These are phyloP conservation scores for Rhynchotus rufescens DNA, from an alignment of 2,797 vertebrate genomes.

Conservation along the genomic window DNA sequence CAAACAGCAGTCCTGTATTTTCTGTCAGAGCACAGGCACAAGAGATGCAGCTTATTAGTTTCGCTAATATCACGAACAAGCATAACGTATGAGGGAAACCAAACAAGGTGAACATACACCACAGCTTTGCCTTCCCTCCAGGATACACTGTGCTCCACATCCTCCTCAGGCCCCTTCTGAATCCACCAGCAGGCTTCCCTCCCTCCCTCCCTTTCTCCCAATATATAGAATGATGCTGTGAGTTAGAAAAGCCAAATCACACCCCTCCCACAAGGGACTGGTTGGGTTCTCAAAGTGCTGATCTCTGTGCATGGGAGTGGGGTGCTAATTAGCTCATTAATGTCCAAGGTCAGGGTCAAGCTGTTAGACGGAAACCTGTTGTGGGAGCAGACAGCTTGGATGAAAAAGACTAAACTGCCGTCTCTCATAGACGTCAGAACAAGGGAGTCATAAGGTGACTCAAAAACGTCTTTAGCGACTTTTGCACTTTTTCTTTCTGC, in stretches of 20 bases:
- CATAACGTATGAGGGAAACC: not conserved
- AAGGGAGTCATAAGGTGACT: not conserved
- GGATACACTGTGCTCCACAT: not conserved
- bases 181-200: not conserved
- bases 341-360: not conserved
- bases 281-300: not conserved
- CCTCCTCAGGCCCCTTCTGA: not conserved
- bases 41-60: not conserved
- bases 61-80: not conserved
- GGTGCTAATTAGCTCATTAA: not conserved
- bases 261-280: not conserved
- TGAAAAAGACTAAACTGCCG: slow-evolving; percentile 24
- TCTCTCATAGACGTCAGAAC: not conserved
- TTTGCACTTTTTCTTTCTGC: not conserved
- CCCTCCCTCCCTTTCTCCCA: not conserved
- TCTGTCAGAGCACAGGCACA: not conserved
- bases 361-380: not conserved
- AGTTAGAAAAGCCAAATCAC: not conserved
- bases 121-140: not conserved
- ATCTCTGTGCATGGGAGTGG: not conserved
- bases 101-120: not conserved
- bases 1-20: not conserved
- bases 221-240: not conserved
- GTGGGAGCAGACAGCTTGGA: not conserved
- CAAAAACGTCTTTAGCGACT: not conserved